phyloP scores from a whole-genome alignment of 2,888 invertebrate genomes.

The Lysandra coridon region DNA sequence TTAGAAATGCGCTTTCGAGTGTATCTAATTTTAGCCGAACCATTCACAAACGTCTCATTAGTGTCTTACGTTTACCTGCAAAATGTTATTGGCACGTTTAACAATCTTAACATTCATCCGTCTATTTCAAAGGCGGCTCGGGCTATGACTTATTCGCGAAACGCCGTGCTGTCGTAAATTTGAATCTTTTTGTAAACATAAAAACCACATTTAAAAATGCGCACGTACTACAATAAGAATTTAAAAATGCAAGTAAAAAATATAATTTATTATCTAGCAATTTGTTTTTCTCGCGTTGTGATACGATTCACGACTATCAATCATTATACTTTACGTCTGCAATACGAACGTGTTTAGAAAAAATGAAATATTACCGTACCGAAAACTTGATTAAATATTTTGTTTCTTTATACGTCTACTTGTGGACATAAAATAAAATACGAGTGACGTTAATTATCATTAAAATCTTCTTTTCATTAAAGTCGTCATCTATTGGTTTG shows the following conservation, averaged over 20 bases:
- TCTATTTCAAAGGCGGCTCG: constrained; percentile 35
- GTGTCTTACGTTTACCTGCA: constrained; percentile 61
- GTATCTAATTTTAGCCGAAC: constrained; percentile 55
- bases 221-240: constrained; percentile 33
- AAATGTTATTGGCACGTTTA: constrained; percentile 62
- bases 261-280: constrained; percentile 25
- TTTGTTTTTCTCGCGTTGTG: constrained; percentile 12
- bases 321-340: constrained; percentile 39
- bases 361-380: constrained; percentile 33
- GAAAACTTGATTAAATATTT: constrained; percentile 10
- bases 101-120: constrained; percentile 19
- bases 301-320: constrained; percentile 35
- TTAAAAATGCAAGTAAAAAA: constrained; percentile 21
- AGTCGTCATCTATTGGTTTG: background rate
- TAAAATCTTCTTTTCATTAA: background rate
- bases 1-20: constrained; percentile 44
- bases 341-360: constrained; percentile 41
- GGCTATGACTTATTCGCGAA: background rate
- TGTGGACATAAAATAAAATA: background rate
- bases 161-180: constrained; percentile 22
- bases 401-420: background rate
- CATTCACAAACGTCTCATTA: constrained; percentile 64
- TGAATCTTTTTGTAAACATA: constrained; percentile 17
- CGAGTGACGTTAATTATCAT: background rate
- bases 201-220: constrained; percentile 43